Conservation (phyloP, 1,140 invertebrate species). For the Sweltsa coloradensis region DNA sequence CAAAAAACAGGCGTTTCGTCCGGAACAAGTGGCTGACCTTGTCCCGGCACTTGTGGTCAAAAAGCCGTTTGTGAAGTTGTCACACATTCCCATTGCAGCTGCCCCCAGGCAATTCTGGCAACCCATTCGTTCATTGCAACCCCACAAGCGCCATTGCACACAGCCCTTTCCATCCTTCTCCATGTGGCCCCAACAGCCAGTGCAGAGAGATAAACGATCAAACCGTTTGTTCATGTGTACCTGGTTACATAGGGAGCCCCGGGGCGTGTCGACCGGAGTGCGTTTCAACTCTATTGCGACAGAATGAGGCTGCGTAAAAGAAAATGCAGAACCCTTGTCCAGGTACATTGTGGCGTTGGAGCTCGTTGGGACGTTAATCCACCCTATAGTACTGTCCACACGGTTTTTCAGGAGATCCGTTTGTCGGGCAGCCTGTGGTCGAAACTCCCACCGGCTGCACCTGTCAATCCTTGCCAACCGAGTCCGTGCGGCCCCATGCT, state of each 20-base stretch:
- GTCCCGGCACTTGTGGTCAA: constrained; percentile 53
- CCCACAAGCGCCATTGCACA: constrained; percentile 16
- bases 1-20: constrained; percentile 51
- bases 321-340: constrained; percentile 39
- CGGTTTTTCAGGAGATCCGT: constrained; percentile 39
- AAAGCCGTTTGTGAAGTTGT: constrained; percentile 48
- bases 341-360: constrained; percentile 38
- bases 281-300: constrained; percentile 32
- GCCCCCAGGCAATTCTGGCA: constrained; percentile 42
- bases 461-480: constrained; percentile 23
- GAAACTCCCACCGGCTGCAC: constrained; percentile 14
- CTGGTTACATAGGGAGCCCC: constrained; percentile 36
- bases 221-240: constrained; percentile 46
- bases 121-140: constrained; percentile 36
- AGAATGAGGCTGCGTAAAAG: constrained; percentile 31
- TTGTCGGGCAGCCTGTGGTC: constrained; percentile 31
- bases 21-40: constrained; percentile 66
- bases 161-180: constrained; percentile 36
- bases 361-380: constrained; percentile 38
- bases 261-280: constrained; percentile 39
- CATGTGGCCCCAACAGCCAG: constrained; percentile 28
- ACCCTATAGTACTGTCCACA: constrained; percentile 34
- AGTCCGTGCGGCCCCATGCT: constrained; percentile 34
- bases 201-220: constrained; percentile 37
- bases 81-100: constrained; percentile 53